These are phyloP conservation scores for Pterocles burchelli DNA, from an alignment of 2,113 vertebrate species.

Conservation along the genomic window DNA sequence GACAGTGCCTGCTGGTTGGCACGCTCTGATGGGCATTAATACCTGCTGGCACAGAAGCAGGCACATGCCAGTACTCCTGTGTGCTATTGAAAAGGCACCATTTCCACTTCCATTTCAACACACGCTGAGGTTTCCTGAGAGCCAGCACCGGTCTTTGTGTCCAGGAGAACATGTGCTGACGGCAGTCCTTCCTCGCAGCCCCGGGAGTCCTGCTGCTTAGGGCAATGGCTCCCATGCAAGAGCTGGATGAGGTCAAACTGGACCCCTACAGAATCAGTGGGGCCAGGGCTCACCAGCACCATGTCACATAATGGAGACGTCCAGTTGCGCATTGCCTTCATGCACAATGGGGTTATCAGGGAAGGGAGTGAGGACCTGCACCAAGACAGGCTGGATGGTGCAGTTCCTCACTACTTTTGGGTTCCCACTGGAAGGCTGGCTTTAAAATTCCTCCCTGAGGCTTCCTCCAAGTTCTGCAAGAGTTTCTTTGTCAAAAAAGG, in stretches of 20 bases:
- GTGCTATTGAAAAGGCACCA: constrained; percentile 45
- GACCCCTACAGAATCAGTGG: not conserved
- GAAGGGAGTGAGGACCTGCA: not conserved
- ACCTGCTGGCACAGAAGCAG: constrained; percentile 48
- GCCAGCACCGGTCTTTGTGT: not conserved
- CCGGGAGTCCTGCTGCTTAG: not conserved
- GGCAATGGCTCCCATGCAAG: not conserved
- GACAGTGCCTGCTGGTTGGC: constrained; percentile 57
- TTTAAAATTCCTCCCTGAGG: not conserved
- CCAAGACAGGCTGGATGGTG: not conserved
- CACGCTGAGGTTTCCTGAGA: not conserved
- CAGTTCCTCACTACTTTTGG: not conserved
- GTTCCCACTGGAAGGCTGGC: not conserved
- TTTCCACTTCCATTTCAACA: constrained; percentile 35
- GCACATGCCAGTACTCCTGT: constrained; percentile 18
- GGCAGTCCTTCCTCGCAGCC: not conserved
- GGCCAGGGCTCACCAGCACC: not conserved
- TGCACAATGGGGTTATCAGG: not conserved
- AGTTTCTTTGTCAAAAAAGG: not conserved
- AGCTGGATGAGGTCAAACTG: not conserved
- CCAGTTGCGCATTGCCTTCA: not conserved
- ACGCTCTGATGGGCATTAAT: constrained; percentile 48
- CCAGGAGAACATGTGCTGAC: not conserved
- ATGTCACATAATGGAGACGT: not conserved
- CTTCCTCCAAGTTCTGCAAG: not conserved